These are phyloP conservation scores for Plebejus argus DNA, from an alignment of 2,888 invertebrate species.

Conservation along the genomic window DNA sequence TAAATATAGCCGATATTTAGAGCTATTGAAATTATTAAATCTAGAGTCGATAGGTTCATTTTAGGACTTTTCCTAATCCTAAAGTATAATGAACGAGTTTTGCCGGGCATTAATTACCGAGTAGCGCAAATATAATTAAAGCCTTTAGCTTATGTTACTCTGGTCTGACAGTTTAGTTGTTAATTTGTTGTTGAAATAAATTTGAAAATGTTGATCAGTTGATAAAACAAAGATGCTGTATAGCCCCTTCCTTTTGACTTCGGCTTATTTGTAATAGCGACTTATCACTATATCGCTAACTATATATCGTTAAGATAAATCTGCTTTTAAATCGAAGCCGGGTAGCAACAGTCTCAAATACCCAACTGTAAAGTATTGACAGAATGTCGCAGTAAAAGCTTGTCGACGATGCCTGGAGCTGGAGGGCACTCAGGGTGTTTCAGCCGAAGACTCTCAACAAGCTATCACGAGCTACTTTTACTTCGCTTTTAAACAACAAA, in stretches of 20 bases:
- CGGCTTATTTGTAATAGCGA: no score
- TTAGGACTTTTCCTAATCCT: background rate
- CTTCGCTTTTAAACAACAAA: background rate
- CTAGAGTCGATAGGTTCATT: background rate
- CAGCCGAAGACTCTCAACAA: background rate
- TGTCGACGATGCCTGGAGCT: conserved; percentile 3
- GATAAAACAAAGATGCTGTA: no score
- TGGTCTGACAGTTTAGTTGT: no score
- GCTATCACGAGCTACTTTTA: background rate
- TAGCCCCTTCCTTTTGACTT: no score
- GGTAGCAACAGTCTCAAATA: conserved; percentile 7
- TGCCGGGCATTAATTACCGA: no score
- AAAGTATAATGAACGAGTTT: background rate
- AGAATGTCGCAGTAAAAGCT: conserved; percentile 19
- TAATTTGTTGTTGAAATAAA: no score
- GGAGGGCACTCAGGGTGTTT: background rate
- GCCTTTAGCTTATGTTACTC: no score
- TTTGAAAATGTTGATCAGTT: no score
- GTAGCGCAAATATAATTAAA: no score
- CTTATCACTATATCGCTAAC: background rate
- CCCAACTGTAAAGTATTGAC: conserved; percentile 16
- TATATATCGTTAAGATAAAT: background rate
- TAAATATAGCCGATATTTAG: no score
- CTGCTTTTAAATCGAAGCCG: background rate
- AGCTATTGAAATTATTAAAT: background rate